Evolutionary conservation across 2,888 invertebrate genomes (phyloP).

Genomic region (Carterocephalus palaemon): DNA sequence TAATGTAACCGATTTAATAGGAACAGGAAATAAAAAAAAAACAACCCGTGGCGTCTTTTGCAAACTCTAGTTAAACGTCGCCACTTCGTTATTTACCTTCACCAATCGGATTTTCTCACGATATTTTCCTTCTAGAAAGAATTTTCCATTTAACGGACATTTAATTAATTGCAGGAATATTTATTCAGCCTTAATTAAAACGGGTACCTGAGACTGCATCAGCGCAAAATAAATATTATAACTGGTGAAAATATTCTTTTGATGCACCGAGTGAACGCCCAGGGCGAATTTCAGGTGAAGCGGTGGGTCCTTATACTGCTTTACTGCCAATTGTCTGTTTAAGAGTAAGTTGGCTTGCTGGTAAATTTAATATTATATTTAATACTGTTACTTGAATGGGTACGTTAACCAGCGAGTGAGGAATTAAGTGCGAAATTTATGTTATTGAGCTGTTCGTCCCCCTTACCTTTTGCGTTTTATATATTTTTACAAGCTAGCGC

Average conservation of each 20-base stretch:
- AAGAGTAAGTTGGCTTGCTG: too few species aligned
- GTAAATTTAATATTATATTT: too few species aligned
- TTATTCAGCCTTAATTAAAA: conserved; percentile 20
- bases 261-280: background rate
- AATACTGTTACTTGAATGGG: too few species aligned
- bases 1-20: too few species aligned
- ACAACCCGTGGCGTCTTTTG: background rate
- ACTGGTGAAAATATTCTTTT: conserved; percentile 2
- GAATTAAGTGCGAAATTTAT: too few species aligned
- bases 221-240: conserved; percentile 11
- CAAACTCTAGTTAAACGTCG: background rate
- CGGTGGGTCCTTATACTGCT: too few species aligned
- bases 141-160: conserved; percentile 7
- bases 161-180: conserved; percentile 17
- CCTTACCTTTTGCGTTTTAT: too few species aligned
- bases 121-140: background rate
- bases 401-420: too few species aligned
- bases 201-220: conserved; percentile 2
- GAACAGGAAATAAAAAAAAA: too few species aligned
- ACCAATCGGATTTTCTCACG: conserved; percentile 9
- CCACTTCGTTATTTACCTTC: background rate
- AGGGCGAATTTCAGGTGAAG: background rate
- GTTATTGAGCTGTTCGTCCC: too few species aligned
- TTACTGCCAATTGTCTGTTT: too few species aligned
- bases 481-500: too few species aligned